Evolutionary conservation across 2,888 invertebrate genomes (phyloP), one percentile per base, ranked within the genome.

Genomic region (Leptopterna dolabrata): DNA sequence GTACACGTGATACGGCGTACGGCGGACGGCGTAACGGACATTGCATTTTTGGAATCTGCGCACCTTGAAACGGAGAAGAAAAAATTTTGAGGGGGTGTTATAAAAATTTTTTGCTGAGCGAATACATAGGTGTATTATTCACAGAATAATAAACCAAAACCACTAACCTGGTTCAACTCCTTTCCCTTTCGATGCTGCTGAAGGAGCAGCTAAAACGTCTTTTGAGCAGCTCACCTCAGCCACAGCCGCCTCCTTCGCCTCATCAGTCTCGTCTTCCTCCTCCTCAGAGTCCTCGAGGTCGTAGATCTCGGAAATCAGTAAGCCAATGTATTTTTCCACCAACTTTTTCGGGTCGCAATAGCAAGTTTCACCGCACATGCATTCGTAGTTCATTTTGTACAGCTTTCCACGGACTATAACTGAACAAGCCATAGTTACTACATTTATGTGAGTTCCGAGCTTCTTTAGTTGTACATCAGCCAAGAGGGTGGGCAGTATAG

Each of bases 341-440:
- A 85, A n/a, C 2, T 43, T 29, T 29, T 71, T 24, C 6, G 85
- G 85, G 19, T 85, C 85, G 51, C 85, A 85, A 13, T 41, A 14
- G 47, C 85, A 85, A 6, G 3, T 76, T 47, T 73, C 85, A 43
- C 45, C 29, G 30, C 85, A 85, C 6, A 6, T 47, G 30, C 85
- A 85, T 45, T 85, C 85, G 47, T 85, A 85, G 29, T 45, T 73
- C 45, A 85, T 71, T 29, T 85, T 71, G 76, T 85, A 76, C 45
- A 73, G 85, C 73, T 85, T 85, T 24, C 85, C 85, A 43, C 47
- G 85, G 4, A 85, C 24, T 30, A 85, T 71, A 43, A 85, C 85
- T 85, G 76, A 41, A 45, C 24, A 9, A 41, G 19, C 19, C 30
- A 76, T 76, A 70, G 70, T 70, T 63, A n/a, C 63, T 63, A 63